phyloP scores from a whole-genome alignment of 2,888 invertebrate species.

The Drosophila phalerata region DNA sequence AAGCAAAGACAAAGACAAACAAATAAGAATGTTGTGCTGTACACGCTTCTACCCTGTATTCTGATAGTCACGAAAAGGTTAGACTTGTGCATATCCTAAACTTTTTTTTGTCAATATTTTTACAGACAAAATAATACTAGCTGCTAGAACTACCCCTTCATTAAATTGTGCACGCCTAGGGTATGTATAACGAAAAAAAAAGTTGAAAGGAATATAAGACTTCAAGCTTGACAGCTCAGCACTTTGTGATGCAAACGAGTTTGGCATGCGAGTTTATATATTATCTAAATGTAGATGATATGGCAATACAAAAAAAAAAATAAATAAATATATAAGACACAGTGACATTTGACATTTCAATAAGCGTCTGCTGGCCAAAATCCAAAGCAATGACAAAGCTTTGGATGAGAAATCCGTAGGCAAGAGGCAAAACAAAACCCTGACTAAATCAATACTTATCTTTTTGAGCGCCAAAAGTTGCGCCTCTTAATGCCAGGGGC shows the following conservation, averaged over 20 bases:
- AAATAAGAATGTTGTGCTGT: slow-evolving; percentile 6
- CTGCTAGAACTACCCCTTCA: background rate
- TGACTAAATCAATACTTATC: slow-evolving; percentile 37
- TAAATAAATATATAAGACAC: background rate
- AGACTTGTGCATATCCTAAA: background rate
- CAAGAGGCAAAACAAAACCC: slow-evolving; percentile 5
- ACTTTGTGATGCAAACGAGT: slow-evolving; percentile 57
- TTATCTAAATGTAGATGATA: slow-evolving; percentile 43
- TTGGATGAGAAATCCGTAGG: slow-evolving; percentile 43
- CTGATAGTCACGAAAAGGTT: background rate
- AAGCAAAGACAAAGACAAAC: slow-evolving; percentile 9
- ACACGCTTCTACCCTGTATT: slow-evolving; percentile 18
- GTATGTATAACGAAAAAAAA: slow-evolving; percentile 10
- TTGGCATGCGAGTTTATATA: slow-evolving; percentile 31
- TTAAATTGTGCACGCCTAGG: background rate
- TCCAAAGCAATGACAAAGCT: slow-evolving; percentile 60
- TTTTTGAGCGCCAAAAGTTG: slow-evolving; percentile 44
- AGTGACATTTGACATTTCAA: slow-evolving; percentile 54
- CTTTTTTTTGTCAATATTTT: background rate
- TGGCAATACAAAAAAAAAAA: slow-evolving; percentile 14
- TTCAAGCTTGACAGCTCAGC: slow-evolving; percentile 64
- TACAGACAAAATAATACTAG: background rate
- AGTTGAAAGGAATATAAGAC: slow-evolving; percentile 24
- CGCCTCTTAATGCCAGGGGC: slow-evolving; percentile 40
- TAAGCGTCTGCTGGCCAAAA: slow-evolving; percentile 35